Evolutionary conservation across 2,113 vertebrate species (phyloP), one percentile per base, ranked within the genome.

Genomic region (Mionectes macconnelli): DNA sequence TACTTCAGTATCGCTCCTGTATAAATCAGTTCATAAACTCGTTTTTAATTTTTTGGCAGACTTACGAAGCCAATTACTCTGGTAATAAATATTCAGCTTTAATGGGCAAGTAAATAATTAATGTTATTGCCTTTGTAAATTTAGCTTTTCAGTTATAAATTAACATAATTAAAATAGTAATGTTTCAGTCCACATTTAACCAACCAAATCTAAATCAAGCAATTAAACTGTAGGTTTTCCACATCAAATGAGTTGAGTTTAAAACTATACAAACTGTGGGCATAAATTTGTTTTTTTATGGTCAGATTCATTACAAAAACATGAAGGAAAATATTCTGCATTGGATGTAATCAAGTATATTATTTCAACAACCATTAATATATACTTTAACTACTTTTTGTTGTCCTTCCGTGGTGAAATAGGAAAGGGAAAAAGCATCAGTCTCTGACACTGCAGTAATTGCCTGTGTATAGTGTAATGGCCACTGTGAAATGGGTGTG

Each of bases 81-180:
- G 27, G 87, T 96, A 97, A 98, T 97, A 97, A 98, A 98, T 97
- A 97, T 97, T 97, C 96, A 89, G 77, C 72, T 94, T 98, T 98
- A 98, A 98, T 97, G 92, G 94, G 89, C 93, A 97, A 97, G 94
- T 98, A 98, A 98, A 98, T 98, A 98, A 98, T 98, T 98, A 98
- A 98, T 98, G 97, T 96, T 97, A 98, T 98, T 98, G 97, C 97
- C 97, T 98, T 98, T 98, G 98, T 97, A 98, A 98, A 98, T 98
- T 98, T 98, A 96, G 96, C 87, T 97, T 98, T 98, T 97, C 95
- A 90, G 96, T 97, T 98, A 98, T 98, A 98, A 98, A 98, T 98
- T 98, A 98, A 85, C 97, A 96, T 98, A 98, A 98, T 98, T 98
- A 98, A 98, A 94, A 97, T 97, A 97, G 93, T 97, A 97, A 97